Conservation (phyloP, 2,797 vertebrate genomes). For the Pelodytes ibericus region DNA sequence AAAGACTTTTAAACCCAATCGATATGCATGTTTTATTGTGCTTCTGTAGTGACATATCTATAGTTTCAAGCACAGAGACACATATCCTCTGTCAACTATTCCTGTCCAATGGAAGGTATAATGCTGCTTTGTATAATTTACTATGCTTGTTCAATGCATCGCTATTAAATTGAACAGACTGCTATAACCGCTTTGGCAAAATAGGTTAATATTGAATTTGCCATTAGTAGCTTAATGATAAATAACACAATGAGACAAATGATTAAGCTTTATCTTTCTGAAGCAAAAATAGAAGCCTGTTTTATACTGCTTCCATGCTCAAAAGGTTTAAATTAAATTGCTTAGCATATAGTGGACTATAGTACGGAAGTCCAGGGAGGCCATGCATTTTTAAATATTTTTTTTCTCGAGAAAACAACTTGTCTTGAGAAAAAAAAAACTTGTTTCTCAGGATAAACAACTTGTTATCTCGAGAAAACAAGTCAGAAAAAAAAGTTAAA, state of each 20-base stretch:
- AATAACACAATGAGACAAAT: constrained; percentile 52
- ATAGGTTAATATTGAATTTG: constrained; percentile 53
- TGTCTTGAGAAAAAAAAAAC: too few relatives aligned
- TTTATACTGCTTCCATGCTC: not conserved
- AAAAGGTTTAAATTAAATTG: not conserved
- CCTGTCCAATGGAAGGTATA: constrained; percentile 49
- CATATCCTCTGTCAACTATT: constrained; percentile 45
- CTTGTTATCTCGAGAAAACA: too few relatives aligned
- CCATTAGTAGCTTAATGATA: constrained; percentile 47
- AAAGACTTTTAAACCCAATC: constrained; percentile 44
- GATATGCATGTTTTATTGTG: constrained; percentile 50
- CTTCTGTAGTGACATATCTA: constrained; percentile 47
- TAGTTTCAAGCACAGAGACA: constrained; percentile 40
- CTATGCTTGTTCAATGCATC: constrained; percentile 46
- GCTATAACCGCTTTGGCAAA: constrained; percentile 43
- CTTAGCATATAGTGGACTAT: not conserved
- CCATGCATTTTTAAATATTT: too few relatives aligned
- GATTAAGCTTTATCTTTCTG: constrained; percentile 31
- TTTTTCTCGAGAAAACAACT: too few relatives aligned
- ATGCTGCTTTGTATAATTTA: constrained; percentile 59
- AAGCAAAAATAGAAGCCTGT: constrained; percentile 14
- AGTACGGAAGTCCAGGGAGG: too few relatives aligned
- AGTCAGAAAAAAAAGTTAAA: too few relatives aligned
- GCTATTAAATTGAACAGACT: constrained; percentile 50
- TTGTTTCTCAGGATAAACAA: not conserved